Conservation (phyloP, 2,888 invertebrate species). For the Sphaerophoria rueppellii region DNA sequence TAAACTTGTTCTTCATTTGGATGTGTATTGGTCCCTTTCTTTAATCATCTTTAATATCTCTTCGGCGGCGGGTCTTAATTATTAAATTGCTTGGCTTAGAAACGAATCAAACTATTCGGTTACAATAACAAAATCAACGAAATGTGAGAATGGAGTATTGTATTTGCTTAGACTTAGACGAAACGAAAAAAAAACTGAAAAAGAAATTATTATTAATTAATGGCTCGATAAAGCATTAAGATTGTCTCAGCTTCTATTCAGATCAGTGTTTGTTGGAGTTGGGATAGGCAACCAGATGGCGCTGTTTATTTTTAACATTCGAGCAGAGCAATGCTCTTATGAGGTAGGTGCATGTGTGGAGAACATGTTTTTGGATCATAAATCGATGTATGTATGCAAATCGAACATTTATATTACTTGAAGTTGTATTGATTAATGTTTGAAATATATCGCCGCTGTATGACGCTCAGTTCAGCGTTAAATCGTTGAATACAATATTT, state of each 20-base stretch:
- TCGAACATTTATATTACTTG: conserved; percentile 48
- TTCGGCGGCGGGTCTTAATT: conserved; percentile 54
- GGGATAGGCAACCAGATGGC: conserved; percentile 48
- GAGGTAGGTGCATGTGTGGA: background rate
- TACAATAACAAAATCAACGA: conserved; percentile 1
- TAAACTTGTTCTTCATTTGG: conserved; percentile 39
- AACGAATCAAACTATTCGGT: conserved; percentile 24
- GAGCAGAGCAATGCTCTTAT: no score
- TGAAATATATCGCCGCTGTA: conserved; percentile 41
- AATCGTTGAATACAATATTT: conserved; percentile 51
- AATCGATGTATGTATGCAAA: conserved; percentile 67
- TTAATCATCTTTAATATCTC: conserved; percentile 39
- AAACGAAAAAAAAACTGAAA: conserved; percentile 17
- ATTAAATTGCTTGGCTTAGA: conserved; percentile 50
- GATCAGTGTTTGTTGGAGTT: background rate
- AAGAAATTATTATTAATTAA: conserved; percentile 63
- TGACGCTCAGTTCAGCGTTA: conserved; percentile 59
- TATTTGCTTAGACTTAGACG: conserved; percentile 9
- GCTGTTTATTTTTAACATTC: conserved; percentile 26
- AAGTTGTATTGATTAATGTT: conserved; percentile 57
- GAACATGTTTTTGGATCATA: conserved; percentile 62
- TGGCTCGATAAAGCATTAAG: conserved; percentile 31
- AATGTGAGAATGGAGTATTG: conserved; percentile 40
- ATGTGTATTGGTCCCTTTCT: conserved; percentile 30
- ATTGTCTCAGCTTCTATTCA: background rate